Evolutionary conservation across 2,888 invertebrate species (phyloP), one percentile per base, ranked within the genome.

Genomic region (Macropis europaea): DNA sequence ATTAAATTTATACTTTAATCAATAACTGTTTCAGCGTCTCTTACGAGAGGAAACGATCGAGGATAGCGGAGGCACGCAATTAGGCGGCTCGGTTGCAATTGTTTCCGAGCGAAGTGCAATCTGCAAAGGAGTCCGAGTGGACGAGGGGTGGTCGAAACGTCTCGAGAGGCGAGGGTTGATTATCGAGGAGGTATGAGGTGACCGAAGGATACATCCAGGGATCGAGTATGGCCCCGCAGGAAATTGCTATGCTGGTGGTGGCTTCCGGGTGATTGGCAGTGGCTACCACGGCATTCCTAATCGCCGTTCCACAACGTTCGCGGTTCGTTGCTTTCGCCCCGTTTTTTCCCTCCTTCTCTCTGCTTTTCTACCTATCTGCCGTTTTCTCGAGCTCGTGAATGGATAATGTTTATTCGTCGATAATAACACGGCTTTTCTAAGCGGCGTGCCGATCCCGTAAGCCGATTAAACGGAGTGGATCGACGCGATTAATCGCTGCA

Each of bases 221-320:
- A 60, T 59, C 53, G 66, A 57, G 56, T 34, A 15, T 59, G 53
- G 67, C 61, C 57, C 75, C 60, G 68, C 45, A 75, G 81, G 82
- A 82, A 80, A 86, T 86, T 86, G 77, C 77, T 86, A 85, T 86
- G 85, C 84, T 75, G 79, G 66, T 53, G 72, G 67, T 63, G 77
- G 79, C 77, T 79, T 82, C 76, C 76, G 75, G 76, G 75, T 86
- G 86, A 85, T 86, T 84, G 84, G 84, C 83, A 85, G 79, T 77
- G 82, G 79, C 81, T 76, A 76, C 77, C 80, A 62, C 68, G 68
- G 82, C 83, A 86, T 84, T 82, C 78, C 81, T 81, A 83, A 84
- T 83, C 79, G 76, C 53, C 24, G 56, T 52, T 76, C 77, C 50
- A 72, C 72, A 73, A 52, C 66, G 69, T 64, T 73, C 74, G 59